Evolutionary conservation across 2,113 vertebrate genomes (phyloP), one percentile per base, ranked within the genome.

Genomic region (Phalacrocorax carbo): DNA sequence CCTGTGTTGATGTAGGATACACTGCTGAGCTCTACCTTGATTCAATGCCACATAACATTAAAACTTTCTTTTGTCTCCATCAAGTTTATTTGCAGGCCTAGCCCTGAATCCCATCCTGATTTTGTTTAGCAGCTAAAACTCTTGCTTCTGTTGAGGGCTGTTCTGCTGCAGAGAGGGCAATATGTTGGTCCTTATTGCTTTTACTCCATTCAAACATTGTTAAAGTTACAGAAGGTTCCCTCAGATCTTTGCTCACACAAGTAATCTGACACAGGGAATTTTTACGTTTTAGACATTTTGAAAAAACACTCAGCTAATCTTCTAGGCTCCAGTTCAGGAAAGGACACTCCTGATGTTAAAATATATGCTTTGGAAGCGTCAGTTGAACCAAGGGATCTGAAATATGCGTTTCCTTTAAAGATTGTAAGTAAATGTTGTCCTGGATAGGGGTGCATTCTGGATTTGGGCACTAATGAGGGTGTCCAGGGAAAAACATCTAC

Each of bases 271-370:
- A 71, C 5, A 42, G 34, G 23, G 70, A 73, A 46, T 69, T 88
- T 82, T 86, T 77, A 61, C 30, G 78, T 91, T 75, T 86, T 30
- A 91, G 93, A 81, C 29, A 11, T 79, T 82, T 77, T 78, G 51
- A 62, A 86, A 86, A 79, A 95, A 44, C n/a, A 66, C 49, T 72
- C 57, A 76, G 34, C n/a, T 85, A 82, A 97, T 79, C 44, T 91
- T 82, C 81, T 79, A 70, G 72, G 77, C 54, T 82, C 49, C 77
- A 34, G 30, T 54, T 91, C 70, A 85, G 54, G 70, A 93, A 89
- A 85, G 36, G 82, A 88, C 71, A 38, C 13, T 73, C 42, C 48
- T 90, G 71, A 95, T 84, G 48, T 75, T 86, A 91, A 94, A 79
- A 78, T 58, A 89, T 20, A 76, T 51, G 71, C 62, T 80, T 95